Base-by-base conservation (phyloP, 1,140 invertebrate genomes). In the Apis florea region DNA sequence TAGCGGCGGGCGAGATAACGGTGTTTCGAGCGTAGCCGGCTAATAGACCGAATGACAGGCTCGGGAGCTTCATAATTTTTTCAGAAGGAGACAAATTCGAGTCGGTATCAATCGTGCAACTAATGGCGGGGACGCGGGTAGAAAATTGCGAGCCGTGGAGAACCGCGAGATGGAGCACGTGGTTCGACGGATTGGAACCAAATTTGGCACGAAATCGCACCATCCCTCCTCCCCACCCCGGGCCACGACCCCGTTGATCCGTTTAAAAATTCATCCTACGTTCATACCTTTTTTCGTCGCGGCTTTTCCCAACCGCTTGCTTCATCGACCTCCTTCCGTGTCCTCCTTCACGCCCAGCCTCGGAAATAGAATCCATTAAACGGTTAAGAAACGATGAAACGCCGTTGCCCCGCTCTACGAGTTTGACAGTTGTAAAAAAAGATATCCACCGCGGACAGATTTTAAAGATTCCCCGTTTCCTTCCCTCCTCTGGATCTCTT, bases 191-290 rank as follows among this genome's bases (percentile, higher is more conserved):
- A 88, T 88, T 86, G 84, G 79, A 83, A 88, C 69, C 84, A 86
- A 88, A 88, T 88, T 89, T 89, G 85, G 84, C 87, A 86, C 84
- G 82, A 89, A 89, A 89, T 89, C 87, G 76, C 84, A 79, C 88
- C 85, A n/a, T n/a, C n/a, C n/a, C n/a, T n/a, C n/a, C n/a, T n/a
- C 69, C 68, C n/a, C 76, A 40, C 58, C 70, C 82, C 67, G 83
- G 85, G 4, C 31, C 31, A 6, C 66, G 67, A 53, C 24, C 24
- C 10, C 68, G 68, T 70, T 66, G 59, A 76, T 72, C 79, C 75
- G 71, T 74, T 85, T 69, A 84, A 88, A 89, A 86, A 85, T 89
- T 86, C 59, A 78, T 61, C 66, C 76, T 58, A 66, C 53, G 24
- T 69, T 53, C 68, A 64, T 84, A 84, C 53, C 61, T 87, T 87